phyloP scores from a whole-genome alignment of 2,888 invertebrate genomes.

The Cheilosia grossa region DNA sequence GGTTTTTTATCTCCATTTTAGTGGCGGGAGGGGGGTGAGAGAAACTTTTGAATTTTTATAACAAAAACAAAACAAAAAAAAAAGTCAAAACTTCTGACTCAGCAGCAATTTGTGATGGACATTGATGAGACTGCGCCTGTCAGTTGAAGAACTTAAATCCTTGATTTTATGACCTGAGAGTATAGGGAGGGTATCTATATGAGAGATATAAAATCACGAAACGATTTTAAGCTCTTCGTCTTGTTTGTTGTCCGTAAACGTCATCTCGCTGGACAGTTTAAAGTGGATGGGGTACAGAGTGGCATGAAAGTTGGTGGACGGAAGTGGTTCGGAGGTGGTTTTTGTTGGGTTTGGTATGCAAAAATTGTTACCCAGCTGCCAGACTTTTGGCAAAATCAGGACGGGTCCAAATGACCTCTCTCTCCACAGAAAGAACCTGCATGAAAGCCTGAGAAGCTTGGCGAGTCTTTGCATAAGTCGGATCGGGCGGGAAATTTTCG shows the following conservation, averaged over 20 bases:
- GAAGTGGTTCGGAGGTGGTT: background rate
- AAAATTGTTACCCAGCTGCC: too few relatives aligned
- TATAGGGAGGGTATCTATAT: background rate
- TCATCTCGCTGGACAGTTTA: constrained; percentile 55
- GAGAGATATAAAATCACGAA: constrained; percentile 46
- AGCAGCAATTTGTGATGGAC: constrained; percentile 67
- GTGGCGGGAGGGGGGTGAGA: too few relatives aligned
- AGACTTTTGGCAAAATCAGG: too few relatives aligned
- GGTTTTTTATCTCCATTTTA: constrained; percentile 22
- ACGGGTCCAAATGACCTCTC: too few relatives aligned
- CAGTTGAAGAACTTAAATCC: constrained; percentile 60
- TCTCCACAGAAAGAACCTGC: too few relatives aligned
- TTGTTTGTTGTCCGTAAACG: constrained; percentile 66
- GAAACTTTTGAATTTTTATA: constrained; percentile 58
- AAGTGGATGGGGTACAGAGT: constrained; percentile 19
- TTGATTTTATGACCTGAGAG: constrained; percentile 56
- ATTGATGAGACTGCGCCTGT: constrained; percentile 70
- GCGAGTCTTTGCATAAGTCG: too few relatives aligned
- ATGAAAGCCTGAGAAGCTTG: too few relatives aligned
- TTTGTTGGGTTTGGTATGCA: background rate
- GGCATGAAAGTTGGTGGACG: constrained; percentile 17
- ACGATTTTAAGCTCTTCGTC: constrained; percentile 42
- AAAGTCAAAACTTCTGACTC: constrained; percentile 46
- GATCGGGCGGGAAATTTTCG: too few relatives aligned
- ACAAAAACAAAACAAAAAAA: constrained; percentile 3